Percentiles rank a stretch among this genome's conserved stretches.
These are phyloP conservation scores for Esox lucius DNA, from an alignment of 2,797 vertebrate species.

Conservation along the genomic window DNA sequence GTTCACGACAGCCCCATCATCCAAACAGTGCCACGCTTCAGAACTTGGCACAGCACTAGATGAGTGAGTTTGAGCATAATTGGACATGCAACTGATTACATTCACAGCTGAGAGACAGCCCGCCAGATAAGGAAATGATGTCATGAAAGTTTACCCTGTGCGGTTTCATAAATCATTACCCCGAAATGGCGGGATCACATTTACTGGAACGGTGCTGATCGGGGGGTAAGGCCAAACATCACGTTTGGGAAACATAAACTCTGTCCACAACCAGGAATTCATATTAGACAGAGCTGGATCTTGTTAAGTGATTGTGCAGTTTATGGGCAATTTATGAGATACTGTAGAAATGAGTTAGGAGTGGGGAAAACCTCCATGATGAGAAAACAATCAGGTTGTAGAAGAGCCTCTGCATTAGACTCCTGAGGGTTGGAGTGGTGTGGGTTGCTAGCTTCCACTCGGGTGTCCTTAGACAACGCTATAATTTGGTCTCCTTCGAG, in stretches of 20 bases:
- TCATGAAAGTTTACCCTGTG: slow-evolving; percentile 69
- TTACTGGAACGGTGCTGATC: slow-evolving; percentile 52
- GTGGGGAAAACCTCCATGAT: slow-evolving; percentile 38
- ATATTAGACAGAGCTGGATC: slow-evolving; percentile 41
- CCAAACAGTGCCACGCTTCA: slow-evolving; percentile 47
- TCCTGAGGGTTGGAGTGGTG: slow-evolving; percentile 37
- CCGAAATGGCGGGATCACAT: slow-evolving; percentile 55
- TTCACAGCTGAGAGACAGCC: slow-evolving; percentile 71
- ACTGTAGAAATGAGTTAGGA: slow-evolving; percentile 16
- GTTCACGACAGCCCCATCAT: slow-evolving; percentile 43
- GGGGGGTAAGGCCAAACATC: slow-evolving; percentile 53
- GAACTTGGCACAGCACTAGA: slow-evolving; percentile 34
- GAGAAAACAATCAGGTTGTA: slow-evolving; percentile 49
- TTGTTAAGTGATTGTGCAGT: slow-evolving; percentile 54
- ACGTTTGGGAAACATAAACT: slow-evolving; percentile 62
- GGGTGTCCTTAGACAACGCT: slow-evolving; percentile 44
- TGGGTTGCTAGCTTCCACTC: slow-evolving; percentile 47
- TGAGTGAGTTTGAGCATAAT: slow-evolving; percentile 58
- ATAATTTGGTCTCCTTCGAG: slow-evolving; percentile 58
- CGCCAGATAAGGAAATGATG: slow-evolving; percentile 73
- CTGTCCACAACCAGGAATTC: slow-evolving; percentile 58
- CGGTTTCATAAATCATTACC: slow-evolving; percentile 71
- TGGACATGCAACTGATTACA: slow-evolving; percentile 70
- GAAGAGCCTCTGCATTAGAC: slow-evolving; percentile 34
- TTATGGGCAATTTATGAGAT: slow-evolving; percentile 56